These are phyloP conservation scores for Trypoxylon attenuatum DNA, from an alignment of 2,888 invertebrate genomes.

Conservation along the genomic window DNA sequence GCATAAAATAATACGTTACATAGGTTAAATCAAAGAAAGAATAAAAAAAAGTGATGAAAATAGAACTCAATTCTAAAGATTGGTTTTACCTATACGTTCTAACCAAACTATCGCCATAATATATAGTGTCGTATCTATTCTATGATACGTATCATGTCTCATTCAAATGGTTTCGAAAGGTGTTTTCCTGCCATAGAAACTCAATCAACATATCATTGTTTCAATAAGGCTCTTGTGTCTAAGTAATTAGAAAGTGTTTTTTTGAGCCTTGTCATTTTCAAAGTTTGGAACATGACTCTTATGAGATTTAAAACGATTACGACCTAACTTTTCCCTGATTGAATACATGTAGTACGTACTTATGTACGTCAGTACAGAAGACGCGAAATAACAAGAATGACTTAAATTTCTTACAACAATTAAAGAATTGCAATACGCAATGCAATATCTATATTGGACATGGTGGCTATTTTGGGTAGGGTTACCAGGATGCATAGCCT, in stretches of 20 bases:
- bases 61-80: conserved; percentile 47
- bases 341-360: background rate
- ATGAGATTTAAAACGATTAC: conserved; percentile 36
- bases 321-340: conserved; percentile 1
- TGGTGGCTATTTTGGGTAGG: conserved; percentile 68
- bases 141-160: conserved; percentile 48
- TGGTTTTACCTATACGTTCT: conserved; percentile 46
- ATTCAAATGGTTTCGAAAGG: conserved; percentile 37
- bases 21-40: conserved; percentile 28
- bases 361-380: background rate
- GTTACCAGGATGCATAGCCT: conserved; percentile 63
- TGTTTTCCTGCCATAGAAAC: conserved; percentile 33
- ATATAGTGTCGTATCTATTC: conserved; percentile 43
- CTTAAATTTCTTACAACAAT: conserved; percentile 34
- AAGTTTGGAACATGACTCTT: too few species aligned
- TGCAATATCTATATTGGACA: conserved; percentile 65
- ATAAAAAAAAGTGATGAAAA: conserved; percentile 35
- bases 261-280: too few species aligned
- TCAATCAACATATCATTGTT: conserved; percentile 24
- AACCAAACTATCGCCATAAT: conserved; percentile 37
- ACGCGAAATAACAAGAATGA: conserved; percentile 39
- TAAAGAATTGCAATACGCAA: conserved; percentile 48
- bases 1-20: too few species aligned
- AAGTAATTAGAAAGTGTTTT: too few species aligned
- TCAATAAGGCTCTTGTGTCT: conserved; percentile 21